Base-by-base conservation (phyloP, 2,797 vertebrate species). In the Poecilia gillii region DNA sequence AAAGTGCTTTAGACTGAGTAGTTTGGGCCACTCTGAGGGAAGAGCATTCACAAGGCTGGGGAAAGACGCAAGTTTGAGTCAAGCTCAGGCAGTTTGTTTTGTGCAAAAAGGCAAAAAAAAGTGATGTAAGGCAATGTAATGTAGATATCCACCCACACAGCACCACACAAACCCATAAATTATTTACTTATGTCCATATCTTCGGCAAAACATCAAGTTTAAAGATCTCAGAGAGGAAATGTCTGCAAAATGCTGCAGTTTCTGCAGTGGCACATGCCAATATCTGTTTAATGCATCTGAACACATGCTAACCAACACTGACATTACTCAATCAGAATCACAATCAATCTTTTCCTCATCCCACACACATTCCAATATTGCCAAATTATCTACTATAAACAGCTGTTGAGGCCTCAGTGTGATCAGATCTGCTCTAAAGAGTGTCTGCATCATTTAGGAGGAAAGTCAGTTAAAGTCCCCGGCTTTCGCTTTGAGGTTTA, bases 101-200 rank as follows among this genome's bases (percentile, higher is more conserved):
- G 75, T 88, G 76, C 72, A 64, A 72, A 88, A 87, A 90, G 78
- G 77, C 57, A 85, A 84, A 81, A 84, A 80, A 74, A 85, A 87
- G 77, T 93, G 93, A 93, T 90, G 92, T 91, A 94, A 93, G 85
- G 72, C 80, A 66, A 53, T 90, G 91, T 81, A 93, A 93, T 33
- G 18, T 73, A 62, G 46, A 28, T 45, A n/a, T 79, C 23, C 25
- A 47, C 74, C 53, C 68, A 74, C 33, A 55, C 16, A 72, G 75
- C 79, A 41, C 33, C 53, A 73, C 20, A 6, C 72, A 73, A 70
- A 84, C 55, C 43, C 64, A 75, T 76, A 36, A 70, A 72, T 84
- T 12, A 74, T 88, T 80, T 81, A 90, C 88, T 85, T 74, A 75
- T 74, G 74, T 83, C 64, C 68, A 71, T 73, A 75, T 76, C 79